These are phyloP conservation scores for Rhinogobio ventralis DNA, from an alignment of 2,797 vertebrate species.

Conservation along the genomic window DNA sequence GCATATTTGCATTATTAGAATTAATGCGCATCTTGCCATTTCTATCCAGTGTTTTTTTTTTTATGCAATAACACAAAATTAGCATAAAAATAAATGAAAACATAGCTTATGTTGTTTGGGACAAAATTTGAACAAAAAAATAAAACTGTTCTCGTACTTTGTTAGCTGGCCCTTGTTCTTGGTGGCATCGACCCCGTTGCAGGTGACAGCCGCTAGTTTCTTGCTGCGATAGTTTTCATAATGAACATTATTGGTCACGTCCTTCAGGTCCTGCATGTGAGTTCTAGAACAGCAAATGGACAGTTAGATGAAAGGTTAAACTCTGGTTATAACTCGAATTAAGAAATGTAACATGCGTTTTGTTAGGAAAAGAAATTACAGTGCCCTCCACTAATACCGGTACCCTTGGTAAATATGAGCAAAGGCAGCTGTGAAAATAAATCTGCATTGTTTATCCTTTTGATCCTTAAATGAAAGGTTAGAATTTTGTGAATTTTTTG, in stretches of 20 bases:
- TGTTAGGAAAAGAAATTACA: background rate
- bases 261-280: conserved; percentile 84
- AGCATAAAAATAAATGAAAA: background rate
- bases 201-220: conserved; percentile 81
- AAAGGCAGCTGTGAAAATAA: no score
- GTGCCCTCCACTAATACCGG: no score
- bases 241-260: conserved; percentile 83
- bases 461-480: no score
- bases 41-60: background rate
- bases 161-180: conserved; percentile 81
- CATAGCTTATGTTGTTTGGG: background rate
- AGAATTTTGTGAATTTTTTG: no score
- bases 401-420: no score
- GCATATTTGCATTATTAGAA: no score
- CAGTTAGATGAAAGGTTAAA: background rate
- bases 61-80: background rate
- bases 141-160: conserved; percentile 66
- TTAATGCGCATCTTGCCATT: no score
- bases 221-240: conserved; percentile 83
- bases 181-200: conserved; percentile 77
- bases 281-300: conserved; percentile 65
- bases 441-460: no score
- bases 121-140: background rate
- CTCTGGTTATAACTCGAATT: background rate
- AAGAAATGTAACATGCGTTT: background rate